Conservation (phyloP, 2,888 invertebrate species). For the Erebia palarica region DNA sequence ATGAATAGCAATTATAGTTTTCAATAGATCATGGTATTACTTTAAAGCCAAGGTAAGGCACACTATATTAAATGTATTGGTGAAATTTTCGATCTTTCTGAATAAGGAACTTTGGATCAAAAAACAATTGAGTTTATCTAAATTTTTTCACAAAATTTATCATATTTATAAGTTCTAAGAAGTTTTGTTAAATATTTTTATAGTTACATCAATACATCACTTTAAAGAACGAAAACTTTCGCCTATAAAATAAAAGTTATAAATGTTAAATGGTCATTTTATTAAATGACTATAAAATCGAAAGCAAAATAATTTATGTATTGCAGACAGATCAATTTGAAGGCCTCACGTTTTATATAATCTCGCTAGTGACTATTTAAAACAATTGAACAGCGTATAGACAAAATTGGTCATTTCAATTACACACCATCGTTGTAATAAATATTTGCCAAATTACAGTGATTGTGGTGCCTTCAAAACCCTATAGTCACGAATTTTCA, state of each 20-base stretch:
- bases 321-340: conserved; percentile 18
- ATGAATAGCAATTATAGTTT: conserved; percentile 1
- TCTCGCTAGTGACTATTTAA: conserved; percentile 59
- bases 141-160: no score
- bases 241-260: background rate
- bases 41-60: background rate
- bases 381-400: conserved; percentile 65
- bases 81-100: no score
- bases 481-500: conserved; percentile 48
- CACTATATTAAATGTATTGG: background rate
- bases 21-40: background rate
- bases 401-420: conserved; percentile 68
- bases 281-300: background rate
- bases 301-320: background rate
- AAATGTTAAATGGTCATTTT: background rate
- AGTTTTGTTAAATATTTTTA: no score
- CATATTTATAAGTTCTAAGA: no score
- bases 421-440: conserved; percentile 60
- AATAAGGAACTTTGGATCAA: no score
- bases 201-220: background rate
- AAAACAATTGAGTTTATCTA: no score
- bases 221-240: background rate
- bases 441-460: conserved; percentile 66
- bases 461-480: conserved; percentile 57
- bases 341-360: conserved; percentile 57